These are phyloP conservation scores for Leptinotarsa tumamoca DNA, from an alignment of 2,888 invertebrate genomes.

Conservation along the genomic window DNA sequence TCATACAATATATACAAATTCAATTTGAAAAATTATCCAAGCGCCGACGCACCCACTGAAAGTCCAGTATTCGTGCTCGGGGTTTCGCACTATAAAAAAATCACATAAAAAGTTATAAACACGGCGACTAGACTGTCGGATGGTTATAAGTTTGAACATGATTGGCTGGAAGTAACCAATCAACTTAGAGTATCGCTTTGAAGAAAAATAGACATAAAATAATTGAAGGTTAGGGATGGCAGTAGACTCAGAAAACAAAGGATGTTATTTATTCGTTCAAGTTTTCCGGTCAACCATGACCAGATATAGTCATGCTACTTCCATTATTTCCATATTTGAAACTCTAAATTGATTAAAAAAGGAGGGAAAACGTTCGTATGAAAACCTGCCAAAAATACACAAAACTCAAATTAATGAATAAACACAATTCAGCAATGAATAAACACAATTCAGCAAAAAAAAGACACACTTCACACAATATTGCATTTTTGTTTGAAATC, in stretches of 20 bases:
- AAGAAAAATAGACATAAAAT: background rate
- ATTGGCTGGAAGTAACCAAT: constrained; percentile 24
- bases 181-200: constrained; percentile 4
- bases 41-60: constrained; percentile 37
- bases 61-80: constrained; percentile 40
- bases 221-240: constrained; percentile 7
- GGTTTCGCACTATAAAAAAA: constrained; percentile 41
- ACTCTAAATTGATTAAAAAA: constrained; percentile 23
- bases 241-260: constrained; percentile 1
- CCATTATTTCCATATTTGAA: constrained; percentile 25
- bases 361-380: constrained; percentile 3
- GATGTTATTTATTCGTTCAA: background rate
- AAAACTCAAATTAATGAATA: constrained; percentile 21
- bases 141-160: constrained; percentile 45
- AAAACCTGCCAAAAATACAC: constrained; percentile 2
- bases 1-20: constrained; percentile 61
- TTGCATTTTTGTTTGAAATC: constrained; percentile 22
- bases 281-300: background rate
- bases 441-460: constrained; percentile 29
- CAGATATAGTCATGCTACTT: constrained; percentile 11
- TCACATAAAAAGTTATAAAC: constrained; percentile 46
- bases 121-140: constrained; percentile 37
- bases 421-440: constrained; percentile 24
- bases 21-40: constrained; percentile 43
- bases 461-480: constrained; percentile 32